These are phyloP conservation scores for Notolabrus celidotus DNA, from an alignment of 2,797 vertebrate genomes.

Conservation along the genomic window DNA sequence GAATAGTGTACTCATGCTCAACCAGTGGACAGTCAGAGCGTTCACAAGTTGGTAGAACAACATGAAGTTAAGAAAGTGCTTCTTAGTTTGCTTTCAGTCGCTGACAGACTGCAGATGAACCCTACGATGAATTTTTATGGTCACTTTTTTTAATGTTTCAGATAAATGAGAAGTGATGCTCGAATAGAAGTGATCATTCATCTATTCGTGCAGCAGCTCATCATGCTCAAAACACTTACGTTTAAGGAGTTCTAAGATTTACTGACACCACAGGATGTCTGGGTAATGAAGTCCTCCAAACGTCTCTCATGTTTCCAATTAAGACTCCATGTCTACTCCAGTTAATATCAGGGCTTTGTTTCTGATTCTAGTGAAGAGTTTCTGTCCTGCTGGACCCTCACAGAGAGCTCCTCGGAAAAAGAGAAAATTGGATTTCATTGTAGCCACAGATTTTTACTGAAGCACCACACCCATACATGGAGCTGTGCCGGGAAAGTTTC, in stretches of 20 bases:
- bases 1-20: no score
- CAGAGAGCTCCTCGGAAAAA: slow-evolving; percentile 5
- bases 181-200: neutral
- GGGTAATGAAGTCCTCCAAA: slow-evolving; percentile 11
- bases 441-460: slow-evolving; percentile 42
- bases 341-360: neutral
- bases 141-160: no score
- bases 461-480: slow-evolving; percentile 69
- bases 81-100: no score
- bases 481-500: slow-evolving; percentile 62
- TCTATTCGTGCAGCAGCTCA: neutral
- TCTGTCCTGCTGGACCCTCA: neutral
- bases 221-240: neutral
- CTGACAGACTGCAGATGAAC: no score
- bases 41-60: no score
- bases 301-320: neutral
- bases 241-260: neutral
- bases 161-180: no score
- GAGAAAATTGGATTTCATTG: slow-evolving; percentile 34
- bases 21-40: no score
- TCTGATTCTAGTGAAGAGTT: neutral
- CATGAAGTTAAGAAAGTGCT: no score
- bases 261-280: neutral
- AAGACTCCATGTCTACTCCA: neutral
- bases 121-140: no score